A percentile compares a stretch with the other conserved stretches of the same genome.
Evolutionary conservation across 1,140 invertebrate species (phyloP).

Genomic region (Sogatella furcifera): DNA sequence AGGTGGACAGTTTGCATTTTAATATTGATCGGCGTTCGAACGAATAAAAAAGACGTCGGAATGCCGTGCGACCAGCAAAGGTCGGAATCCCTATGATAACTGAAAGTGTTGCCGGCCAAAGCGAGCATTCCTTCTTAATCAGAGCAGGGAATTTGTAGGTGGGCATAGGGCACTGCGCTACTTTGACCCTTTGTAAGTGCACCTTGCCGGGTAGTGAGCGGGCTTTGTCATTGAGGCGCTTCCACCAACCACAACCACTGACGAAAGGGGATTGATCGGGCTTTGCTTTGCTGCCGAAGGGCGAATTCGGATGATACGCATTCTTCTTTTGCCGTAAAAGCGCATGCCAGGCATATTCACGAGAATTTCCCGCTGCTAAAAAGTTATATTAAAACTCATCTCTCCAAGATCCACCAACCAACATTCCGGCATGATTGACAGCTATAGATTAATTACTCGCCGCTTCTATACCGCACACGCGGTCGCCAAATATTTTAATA

Average conservation of each 20-base stretch:
- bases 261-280: not conserved
- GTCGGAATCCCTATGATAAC: not conserved
- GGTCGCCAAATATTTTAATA: too few species aligned
- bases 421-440: too few species aligned
- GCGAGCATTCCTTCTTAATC: slow-evolving; percentile 2
- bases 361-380: not conserved
- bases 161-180: not conserved
- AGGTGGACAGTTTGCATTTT: too few species aligned
- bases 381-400: slow-evolving; percentile 1
- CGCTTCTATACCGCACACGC: too few species aligned
- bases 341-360: not conserved
- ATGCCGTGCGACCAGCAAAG: too few species aligned
- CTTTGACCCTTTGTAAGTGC: slow-evolving; percentile 1
- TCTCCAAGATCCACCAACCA: too few species aligned
- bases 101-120: not conserved
- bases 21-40: too few species aligned
- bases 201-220: not conserved
- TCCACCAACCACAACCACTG: not conserved
- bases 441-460: too few species aligned
- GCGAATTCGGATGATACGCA: not conserved
- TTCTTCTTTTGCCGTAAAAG: slow-evolving; percentile 2
- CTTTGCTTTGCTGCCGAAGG: not conserved
- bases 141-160: not conserved
- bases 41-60: too few species aligned
- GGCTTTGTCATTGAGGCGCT: not conserved